A percentile compares a stretch with the other conserved stretches of the same genome.
These are phyloP conservation scores for Oryzias sinensis DNA, from an alignment of 2,797 vertebrate genomes.

Conservation along the genomic window DNA sequence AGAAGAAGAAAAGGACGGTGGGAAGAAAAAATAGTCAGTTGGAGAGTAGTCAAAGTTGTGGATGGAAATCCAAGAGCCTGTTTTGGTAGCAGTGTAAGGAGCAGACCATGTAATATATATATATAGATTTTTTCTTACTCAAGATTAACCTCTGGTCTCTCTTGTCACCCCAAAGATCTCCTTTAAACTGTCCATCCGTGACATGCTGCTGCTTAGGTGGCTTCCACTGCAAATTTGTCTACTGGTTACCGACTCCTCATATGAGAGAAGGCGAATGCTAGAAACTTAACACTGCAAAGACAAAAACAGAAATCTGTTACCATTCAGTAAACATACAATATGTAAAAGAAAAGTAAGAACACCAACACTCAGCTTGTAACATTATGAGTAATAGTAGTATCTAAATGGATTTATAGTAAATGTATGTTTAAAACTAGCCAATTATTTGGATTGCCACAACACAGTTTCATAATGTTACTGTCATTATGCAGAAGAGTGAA, in stretches of 20 bases:
- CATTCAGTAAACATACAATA: conserved; percentile 20
- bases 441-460: conserved; percentile 26
- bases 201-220: conserved; percentile 68
- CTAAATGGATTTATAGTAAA: conserved; percentile 29
- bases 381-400: conserved; percentile 9
- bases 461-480: conserved; percentile 25
- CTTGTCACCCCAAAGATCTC: conserved; percentile 72
- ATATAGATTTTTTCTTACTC: conserved; percentile 39
- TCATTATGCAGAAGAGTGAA: conserved; percentile 52
- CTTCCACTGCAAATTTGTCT: conserved; percentile 76
- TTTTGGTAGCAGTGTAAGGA: conserved; percentile 83
- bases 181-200: conserved; percentile 69
- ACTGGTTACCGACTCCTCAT: conserved; percentile 77
- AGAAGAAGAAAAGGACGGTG: conserved; percentile 12
- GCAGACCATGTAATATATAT: conserved; percentile 65
- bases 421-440: conserved; percentile 31
- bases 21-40: conserved; percentile 33
- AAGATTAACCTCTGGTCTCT: conserved; percentile 70
- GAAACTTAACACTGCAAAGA: conserved; percentile 86
- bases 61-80: conserved; percentile 79
- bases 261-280: conserved; percentile 79
- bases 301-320: conserved; percentile 74
- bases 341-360: conserved; percentile 20
- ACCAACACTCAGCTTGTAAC: conserved; percentile 12
- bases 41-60: conserved; percentile 68